Evolutionary conservation across 2,113 vertebrate genomes (phyloP).

Genomic region (Bubo bubo): DNA sequence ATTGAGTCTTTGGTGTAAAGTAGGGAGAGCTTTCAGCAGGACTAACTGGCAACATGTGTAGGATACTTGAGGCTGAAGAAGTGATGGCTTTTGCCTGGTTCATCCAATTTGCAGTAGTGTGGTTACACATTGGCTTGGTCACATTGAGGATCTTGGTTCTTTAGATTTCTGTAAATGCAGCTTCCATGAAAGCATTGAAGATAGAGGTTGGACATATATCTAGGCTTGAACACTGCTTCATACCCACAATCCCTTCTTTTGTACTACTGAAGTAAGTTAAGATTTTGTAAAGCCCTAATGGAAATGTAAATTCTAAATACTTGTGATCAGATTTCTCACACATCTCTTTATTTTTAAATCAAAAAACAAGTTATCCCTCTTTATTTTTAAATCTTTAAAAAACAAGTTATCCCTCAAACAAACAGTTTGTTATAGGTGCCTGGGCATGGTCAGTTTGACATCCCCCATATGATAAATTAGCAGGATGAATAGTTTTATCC

Average conservation of each 20-base stretch:
- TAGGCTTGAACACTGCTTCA: background rate
- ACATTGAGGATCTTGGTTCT: background rate
- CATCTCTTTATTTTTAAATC: background rate
- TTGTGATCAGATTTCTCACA: background rate
- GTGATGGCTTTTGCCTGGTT: background rate
- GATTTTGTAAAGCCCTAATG: background rate
- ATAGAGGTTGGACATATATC: accelerated
- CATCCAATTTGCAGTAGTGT: too few relatives aligned
- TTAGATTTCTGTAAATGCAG: background rate
- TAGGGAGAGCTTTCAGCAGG: background rate
- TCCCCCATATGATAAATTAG: background rate
- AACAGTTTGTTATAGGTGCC: background rate
- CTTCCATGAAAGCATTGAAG: background rate
- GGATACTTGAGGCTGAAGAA: background rate
- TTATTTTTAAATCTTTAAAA: background rate
- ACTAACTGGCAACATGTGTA: background rate
- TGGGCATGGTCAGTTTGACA: background rate
- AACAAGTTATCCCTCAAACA: background rate
- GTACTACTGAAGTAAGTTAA: background rate
- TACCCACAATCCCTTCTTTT: background rate
- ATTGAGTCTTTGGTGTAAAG: background rate
- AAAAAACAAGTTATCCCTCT: background rate
- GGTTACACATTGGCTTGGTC: background rate
- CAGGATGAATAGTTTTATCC: background rate
- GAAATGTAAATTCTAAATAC: background rate